Base-by-base conservation (phyloP, 35 echinoderm and acorn worm species). In the Ophioderma brevispina region DNA sequence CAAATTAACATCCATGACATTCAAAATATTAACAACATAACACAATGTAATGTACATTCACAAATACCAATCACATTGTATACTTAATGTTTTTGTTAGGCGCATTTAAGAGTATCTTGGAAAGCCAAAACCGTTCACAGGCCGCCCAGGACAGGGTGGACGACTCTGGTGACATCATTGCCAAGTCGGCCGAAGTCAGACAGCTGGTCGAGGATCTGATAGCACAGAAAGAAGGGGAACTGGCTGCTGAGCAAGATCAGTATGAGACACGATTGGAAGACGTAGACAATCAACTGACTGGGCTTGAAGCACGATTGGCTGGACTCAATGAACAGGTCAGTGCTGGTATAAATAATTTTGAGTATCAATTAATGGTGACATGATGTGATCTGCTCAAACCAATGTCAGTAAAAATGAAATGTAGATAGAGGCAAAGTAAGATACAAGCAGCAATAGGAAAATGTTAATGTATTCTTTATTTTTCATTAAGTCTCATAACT, bases 201-300 rank as follows among this genome's bases (percentile, higher is more conserved):
- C 76, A 89, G 0, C 64, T 91, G 86, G 93, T 99, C 30, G 97
- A 99, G 40, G 85, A 88, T 32, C 79, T 93, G 13, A 85, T 99
- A 38, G 84, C 70, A 5, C 35, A 95, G 41, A 59, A 80, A 13
- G 87, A 91, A 37, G 63, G 76, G 13, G 94, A 95, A 32, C 52
- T 99, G 25, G 88, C 78, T 11, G n/a, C 87, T 28, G 55, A 99
- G 32, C 76, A 82, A 37, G 63, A 95, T 0, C 81, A 40, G 0
- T 95, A 99, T 81, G 40, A 90, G 18, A 56, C 75, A 31, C 82
- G 90, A 37, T 55, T 99, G 35, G 87, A 95, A 80, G 77, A 78
- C 81, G 82, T 99, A 14, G 93, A 92, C 0, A 99, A 95, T 87
- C 90, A 99, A 31, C 55, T 99, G 78, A 86, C 85, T 38, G 97